phyloP scores from a whole-genome alignment of 1,140 invertebrate species.

The Schlechtendalia chinensis region DNA sequence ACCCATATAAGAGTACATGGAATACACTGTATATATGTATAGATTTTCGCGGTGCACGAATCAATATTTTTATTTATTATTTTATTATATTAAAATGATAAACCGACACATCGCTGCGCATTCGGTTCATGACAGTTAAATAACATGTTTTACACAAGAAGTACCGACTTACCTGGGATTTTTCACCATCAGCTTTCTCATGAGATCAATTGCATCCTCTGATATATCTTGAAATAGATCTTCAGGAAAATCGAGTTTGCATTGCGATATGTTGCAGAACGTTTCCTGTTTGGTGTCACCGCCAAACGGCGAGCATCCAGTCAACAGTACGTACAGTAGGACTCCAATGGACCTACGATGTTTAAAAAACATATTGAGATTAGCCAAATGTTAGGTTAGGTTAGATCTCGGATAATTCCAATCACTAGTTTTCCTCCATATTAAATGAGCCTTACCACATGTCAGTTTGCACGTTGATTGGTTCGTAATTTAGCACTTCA shows the following conservation, averaged over 20 bases:
- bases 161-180: constrained; percentile 51
- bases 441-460: constrained; percentile 72
- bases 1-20: no score
- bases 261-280: constrained; percentile 91
- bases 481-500: constrained; percentile 91
- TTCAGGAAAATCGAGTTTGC: constrained; percentile 83
- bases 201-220: constrained; percentile 80
- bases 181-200: constrained; percentile 56
- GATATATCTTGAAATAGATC: constrained; percentile 86
- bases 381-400: background rate
- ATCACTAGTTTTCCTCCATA: no score
- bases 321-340: constrained; percentile 86
- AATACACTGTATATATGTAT: no score
- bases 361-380: constrained; percentile 7
- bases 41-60: no score
- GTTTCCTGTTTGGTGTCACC: constrained; percentile 92
- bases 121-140: no score
- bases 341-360: constrained; percentile 72
- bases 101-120: no score
- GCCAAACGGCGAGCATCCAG: constrained; percentile 88
- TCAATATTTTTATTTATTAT: no score
- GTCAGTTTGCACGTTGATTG: constrained; percentile 85
- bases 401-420: background rate
- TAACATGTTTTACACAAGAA: no score
- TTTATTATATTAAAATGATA: no score